phyloP scores from a whole-genome alignment of 2,888 invertebrate species.

The Cylloceria caligata region DNA sequence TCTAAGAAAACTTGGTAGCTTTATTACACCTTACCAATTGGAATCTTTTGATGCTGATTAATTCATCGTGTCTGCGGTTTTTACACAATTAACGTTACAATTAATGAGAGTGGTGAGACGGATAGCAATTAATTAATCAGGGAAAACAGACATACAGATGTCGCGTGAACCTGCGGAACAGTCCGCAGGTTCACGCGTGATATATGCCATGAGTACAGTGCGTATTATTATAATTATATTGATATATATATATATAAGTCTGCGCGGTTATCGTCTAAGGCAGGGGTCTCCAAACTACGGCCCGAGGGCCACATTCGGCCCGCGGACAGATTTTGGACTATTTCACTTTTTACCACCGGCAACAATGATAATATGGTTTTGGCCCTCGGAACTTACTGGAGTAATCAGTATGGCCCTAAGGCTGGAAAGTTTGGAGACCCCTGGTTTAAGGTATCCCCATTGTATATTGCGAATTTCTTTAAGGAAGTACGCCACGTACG shows the following conservation, averaged over 20 bases:
- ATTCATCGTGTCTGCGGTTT: constrained; percentile 20
- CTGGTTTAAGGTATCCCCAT: constrained; percentile 3
- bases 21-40: neutral
- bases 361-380: too few species aligned
- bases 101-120: constrained; percentile 30
- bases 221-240: neutral
- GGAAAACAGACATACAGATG: constrained; percentile 3
- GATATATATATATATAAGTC: neutral
- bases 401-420: too few species aligned
- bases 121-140: constrained; percentile 30
- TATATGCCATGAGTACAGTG: neutral
- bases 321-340: too few species aligned
- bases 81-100: constrained; percentile 7
- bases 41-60: constrained; percentile 7
- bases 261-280: neutral
- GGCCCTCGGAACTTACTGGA: too few species aligned
- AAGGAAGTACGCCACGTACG: too few species aligned
- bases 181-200: neutral
- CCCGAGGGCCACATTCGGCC: too few species aligned
- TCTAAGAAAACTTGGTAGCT: neutral
- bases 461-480: neutral
- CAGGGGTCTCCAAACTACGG: too few species aligned
- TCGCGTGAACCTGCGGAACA: too few species aligned
- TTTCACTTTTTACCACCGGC: too few species aligned
- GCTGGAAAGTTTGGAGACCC: too few species aligned